A percentile compares a stretch with the other conserved stretches of the same genome.
These are phyloP conservation scores for Uromys caudimaculatus DNA, from an alignment of 2,797 vertebrate genomes.

Conservation along the genomic window DNA sequence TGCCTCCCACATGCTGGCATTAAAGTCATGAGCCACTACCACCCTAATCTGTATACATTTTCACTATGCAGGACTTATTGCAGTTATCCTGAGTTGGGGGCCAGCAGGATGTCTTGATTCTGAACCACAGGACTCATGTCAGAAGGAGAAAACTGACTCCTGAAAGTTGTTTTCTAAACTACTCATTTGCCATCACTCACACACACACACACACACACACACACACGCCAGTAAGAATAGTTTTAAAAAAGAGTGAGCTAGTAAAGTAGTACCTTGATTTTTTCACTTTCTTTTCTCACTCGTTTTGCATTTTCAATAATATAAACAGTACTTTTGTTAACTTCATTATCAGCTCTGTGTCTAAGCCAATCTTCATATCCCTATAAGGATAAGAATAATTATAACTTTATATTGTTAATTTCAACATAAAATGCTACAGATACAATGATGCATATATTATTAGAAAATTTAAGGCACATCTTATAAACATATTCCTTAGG, in stretches of 20 bases:
- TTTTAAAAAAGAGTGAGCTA: neutral
- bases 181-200: neutral
- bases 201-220: neutral
- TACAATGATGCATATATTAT: constrained; percentile 31
- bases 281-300: constrained; percentile 94
- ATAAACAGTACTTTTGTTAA: constrained; percentile 95
- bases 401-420: constrained; percentile 45
- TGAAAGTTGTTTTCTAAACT: neutral
- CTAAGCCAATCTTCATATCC: constrained; percentile 99
- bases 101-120: neutral
- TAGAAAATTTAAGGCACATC: constrained; percentile 24
- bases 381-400: constrained; percentile 85
- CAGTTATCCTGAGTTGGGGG: constrained; percentile 1
- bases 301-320: constrained; percentile 92
- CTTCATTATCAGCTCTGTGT: constrained; percentile 98
- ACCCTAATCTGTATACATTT: neutral
- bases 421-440: constrained; percentile 54
- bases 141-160: neutral
- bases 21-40: neutral
- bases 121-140: neutral
- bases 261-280: constrained; percentile 93
- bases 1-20: neutral
- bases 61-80: neutral
- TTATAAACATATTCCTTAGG: constrained; percentile 54
- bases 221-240: neutral